Base-by-base conservation (phyloP, 2,888 invertebrate genomes). In the Drosophila ezoana region DNA sequence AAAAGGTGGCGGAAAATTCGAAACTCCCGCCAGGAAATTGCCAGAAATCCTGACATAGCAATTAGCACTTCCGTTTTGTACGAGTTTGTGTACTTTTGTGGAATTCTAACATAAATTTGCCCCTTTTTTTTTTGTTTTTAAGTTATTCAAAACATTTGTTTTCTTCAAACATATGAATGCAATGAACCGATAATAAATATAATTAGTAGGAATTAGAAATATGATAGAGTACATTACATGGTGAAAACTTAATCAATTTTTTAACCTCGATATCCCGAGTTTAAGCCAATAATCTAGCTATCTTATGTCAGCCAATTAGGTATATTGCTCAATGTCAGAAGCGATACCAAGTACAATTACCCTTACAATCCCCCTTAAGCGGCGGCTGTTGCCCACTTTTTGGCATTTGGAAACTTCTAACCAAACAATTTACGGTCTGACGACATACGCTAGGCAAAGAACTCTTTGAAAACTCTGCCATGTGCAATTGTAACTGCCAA, bases 401-500 rank as follows among this genome's bases (percentile, higher is more conserved):
- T 48, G 60, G 16, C 35, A 35, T n/a, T 47, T 44, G 9, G 20
- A 35, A 72, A 72, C 23, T 60, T 33, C 32, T 41, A 52, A 20
- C 60, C 72, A 79, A 76, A 70, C 73, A 70, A 68, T 73, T 76
- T 59, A 51, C 54, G 58, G 60, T 52, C 57, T 77, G 74, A 54
- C 66, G 77, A 70, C 81, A 66, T 71, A 61, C 54, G 73, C 20
- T 57, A 23, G 54, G n/a, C 48, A 11, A 47, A 32, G 47, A 65
- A 63, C 67, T 59, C 61, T 71, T 63, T 62, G 73, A 49, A 52
- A 72, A 74, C 62, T 82, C 48, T 49, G 69, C 62, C 67, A 72
- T 57, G 68, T 73, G 63, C 77, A 81, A 81, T 67, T 79, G 79
- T 71, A 79, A 69, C 74, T 76, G 76, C 68, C 82, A 74, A 72